Evolutionary conservation across 2,113 vertebrate genomes (phyloP), one percentile per base, ranked within the genome.

Genomic region (Phyllopteryx taeniolatus): DNA sequence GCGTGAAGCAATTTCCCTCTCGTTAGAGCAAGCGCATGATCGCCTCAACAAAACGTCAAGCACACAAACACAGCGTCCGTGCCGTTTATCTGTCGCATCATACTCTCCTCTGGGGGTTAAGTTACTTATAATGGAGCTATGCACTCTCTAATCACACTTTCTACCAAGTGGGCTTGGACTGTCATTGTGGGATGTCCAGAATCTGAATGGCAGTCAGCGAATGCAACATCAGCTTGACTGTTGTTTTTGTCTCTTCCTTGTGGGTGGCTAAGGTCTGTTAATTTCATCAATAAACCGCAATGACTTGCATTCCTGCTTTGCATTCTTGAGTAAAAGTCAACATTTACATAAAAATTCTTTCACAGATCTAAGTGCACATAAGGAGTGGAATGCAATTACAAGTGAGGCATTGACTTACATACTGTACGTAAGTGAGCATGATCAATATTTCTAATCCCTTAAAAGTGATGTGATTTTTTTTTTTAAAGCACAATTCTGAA

Each of bases 1-100:
- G 73, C 81, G 80, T 80, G 83, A 89, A 90, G 87, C 80, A 86
- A 89, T 90, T 90, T 90, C 78, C 79, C 66, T 82, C 70, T 82
- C 71, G 79, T 91, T 89, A 89, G 80, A 87, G 78, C 57, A 76
- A 81, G 77, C 69, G 74, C 89, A 81, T 87, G 85, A 89, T 87
- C 89, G 86, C 84, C 87, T 86, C 87, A 80, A 83, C 74, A 82
- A 86, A 86, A 63, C 51, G 60, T 73, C 85, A 78, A 56, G 71
- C 81, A 75, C 89, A 83, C 82, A 85, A 67, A 83, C 51, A 74
- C 68, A 13, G 6, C 5, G 20, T 70, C 67, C 54, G 63, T 81
- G 80, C 80, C 81, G 85, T 88, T 86, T 84, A 79, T 86, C 79
- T 85, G 75, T 77, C 67, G 31, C 79, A 84, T 87, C 83, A 84